A percentile compares a stretch with the other conserved stretches of the same genome.
These are phyloP conservation scores for Tetrapedia diversipes DNA, from an alignment of 2,888 invertebrate genomes.

Conservation along the genomic window DNA sequence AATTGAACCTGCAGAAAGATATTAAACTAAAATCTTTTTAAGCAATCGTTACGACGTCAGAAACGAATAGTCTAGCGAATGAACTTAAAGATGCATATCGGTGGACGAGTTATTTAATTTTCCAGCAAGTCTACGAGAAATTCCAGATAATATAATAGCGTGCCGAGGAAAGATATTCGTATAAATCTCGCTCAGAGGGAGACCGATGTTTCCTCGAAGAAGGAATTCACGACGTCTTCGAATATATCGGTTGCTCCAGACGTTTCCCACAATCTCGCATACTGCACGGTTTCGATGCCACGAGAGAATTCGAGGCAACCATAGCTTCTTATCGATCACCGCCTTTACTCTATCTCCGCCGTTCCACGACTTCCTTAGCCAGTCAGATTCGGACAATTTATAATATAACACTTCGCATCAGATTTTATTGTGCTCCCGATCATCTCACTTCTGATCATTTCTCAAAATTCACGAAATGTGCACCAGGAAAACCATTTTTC, in stretches of 20 bases:
- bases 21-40: too few species aligned
- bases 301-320: constrained; percentile 57
- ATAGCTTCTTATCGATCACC: constrained; percentile 64
- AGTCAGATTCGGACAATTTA: constrained; percentile 52
- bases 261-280: constrained; percentile 52
- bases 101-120: constrained; percentile 33
- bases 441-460: not conserved
- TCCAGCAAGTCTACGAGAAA: constrained; percentile 1
- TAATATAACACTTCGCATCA: constrained; percentile 37
- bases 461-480: too few species aligned
- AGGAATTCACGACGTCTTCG: constrained; percentile 42
- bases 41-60: too few species aligned
- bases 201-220: constrained; percentile 40
- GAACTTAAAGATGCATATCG: too few species aligned
- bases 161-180: constrained; percentile 33
- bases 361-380: constrained; percentile 38
- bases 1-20: too few species aligned
- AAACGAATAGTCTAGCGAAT: too few species aligned
- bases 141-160: constrained; percentile 27
- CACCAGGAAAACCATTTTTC: too few species aligned
- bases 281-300: constrained; percentile 44
- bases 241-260: constrained; percentile 45
- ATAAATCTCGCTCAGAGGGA: constrained; percentile 39
- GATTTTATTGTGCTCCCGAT: constrained; percentile 35
- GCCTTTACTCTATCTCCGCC: constrained; percentile 42